phyloP scores from a whole-genome alignment of 2,888 invertebrate genomes.

The Anaspis maculata region DNA sequence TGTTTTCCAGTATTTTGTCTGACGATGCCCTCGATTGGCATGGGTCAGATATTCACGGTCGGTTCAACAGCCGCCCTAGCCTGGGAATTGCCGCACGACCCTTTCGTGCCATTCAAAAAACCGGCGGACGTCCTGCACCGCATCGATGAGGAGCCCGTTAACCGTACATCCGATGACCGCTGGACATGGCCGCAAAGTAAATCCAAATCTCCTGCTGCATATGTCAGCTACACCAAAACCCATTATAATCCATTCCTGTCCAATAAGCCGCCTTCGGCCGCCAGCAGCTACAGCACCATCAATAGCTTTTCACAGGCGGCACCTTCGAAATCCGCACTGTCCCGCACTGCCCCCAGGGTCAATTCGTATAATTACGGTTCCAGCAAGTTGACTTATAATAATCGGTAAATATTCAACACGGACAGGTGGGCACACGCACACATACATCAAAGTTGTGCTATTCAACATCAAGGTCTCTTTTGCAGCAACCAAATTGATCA shows the following conservation, averaged over 20 bases:
- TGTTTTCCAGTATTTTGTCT: slow-evolving; percentile 53
- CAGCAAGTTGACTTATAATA: too few species aligned
- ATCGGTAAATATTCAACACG: too few species aligned
- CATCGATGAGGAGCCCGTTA: slow-evolving; percentile 15
- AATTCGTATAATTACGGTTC: too few species aligned
- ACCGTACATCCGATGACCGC: slow-evolving; percentile 19
- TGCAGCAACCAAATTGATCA: too few species aligned
- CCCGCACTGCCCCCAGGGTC: too few species aligned
- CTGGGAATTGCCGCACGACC: slow-evolving; percentile 65
- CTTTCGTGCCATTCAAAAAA: slow-evolving; percentile 29
- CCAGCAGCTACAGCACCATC: slow-evolving; percentile 15
- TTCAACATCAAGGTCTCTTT: too few species aligned
- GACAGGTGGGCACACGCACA: too few species aligned
- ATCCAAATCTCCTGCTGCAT: slow-evolving; percentile 14
- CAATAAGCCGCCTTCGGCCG: slow-evolving; percentile 15
- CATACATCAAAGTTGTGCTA: too few species aligned
- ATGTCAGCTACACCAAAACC: slow-evolving; percentile 18
- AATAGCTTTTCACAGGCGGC: neutral
- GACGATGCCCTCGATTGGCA: slow-evolving; percentile 49
- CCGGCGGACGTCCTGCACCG: slow-evolving; percentile 16
- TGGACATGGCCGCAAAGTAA: slow-evolving; percentile 21
- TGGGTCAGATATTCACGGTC: slow-evolving; percentile 52
- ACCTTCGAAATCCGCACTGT: too few species aligned
- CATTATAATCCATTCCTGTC: slow-evolving; percentile 21
- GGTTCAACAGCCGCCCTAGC: slow-evolving; percentile 71